phyloP scores from a whole-genome alignment of 2,888 invertebrate species.

The Noctua fimbriata region DNA sequence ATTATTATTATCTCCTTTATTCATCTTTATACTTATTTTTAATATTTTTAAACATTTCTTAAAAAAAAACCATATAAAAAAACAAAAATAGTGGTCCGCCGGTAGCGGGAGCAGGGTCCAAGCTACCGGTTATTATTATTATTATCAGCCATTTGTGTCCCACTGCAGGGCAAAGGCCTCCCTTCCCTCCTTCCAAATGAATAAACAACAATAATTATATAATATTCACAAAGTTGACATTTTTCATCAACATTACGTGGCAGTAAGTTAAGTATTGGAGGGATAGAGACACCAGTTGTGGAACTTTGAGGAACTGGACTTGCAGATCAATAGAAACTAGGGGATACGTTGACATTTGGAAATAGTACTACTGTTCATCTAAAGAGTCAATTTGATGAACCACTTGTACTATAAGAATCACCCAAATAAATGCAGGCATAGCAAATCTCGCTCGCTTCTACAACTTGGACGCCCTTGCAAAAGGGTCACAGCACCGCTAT shows the following conservation, averaged over 20 bases:
- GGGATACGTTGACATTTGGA: neutral
- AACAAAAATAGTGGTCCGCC: no score
- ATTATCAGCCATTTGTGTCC: no score
- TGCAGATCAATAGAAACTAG: neutral
- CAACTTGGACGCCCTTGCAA: constrained; percentile 59
- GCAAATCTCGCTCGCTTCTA: constrained; percentile 38
- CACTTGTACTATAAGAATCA: neutral
- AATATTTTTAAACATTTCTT: no score
- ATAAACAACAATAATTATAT: neutral
- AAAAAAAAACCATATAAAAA: no score
- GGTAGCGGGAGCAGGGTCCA: no score
- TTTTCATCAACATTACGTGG: neutral
- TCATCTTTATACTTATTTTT: no score
- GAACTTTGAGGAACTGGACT: neutral
- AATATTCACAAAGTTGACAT: neutral
- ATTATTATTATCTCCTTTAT: neutral
- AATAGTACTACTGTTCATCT: neutral
- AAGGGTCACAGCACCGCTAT: constrained; percentile 86
- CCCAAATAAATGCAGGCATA: neutral
- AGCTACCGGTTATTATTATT: no score
- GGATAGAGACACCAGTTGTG: neutral
- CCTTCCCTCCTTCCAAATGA: no score
- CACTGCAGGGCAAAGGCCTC: no score
- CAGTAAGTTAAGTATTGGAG: neutral
- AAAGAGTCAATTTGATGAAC: neutral